Evolutionary conservation across 2,113 vertebrate genomes (phyloP), one percentile per base, ranked within the genome.

Genomic region (Scortum barcoo): DNA sequence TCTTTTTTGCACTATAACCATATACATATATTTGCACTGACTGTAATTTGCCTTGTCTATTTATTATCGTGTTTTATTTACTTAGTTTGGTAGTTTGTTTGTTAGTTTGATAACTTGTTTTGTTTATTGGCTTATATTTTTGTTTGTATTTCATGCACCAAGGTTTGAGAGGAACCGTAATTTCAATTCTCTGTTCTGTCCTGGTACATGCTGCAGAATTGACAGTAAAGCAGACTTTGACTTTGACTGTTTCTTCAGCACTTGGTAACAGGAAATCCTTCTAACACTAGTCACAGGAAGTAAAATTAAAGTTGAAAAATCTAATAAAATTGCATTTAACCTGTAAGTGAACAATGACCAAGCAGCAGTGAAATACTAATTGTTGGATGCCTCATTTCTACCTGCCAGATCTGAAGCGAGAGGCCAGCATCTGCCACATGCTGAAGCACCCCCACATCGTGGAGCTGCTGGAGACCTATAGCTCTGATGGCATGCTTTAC

Each of bases 341-440:
- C 42, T 67, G 33, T 19, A 38, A 11, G 5, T 3, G 38, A 48
- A 17, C 24, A 38, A 13, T 60, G 61, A 58, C 28, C 38, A 73
- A 7, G n/a, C 9, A 38, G 24, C 10, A 50, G 17, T 50, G 48
- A 50, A 71, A 58, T 28, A 2, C 36, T 26, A 66, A 38, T 38
- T 67, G 42, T 63, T 42, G 10, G 10, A 12, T 61, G 30, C 71
- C 14, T 46, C 0, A 51, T 81, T 56, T 73, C 17, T 80, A 17
- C 76, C 56, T 75, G 19, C 94, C 95, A 99, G 98, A 99, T 95
- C 96, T 99, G 93, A 99, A 99, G 95, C 96, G 98, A 65, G 98
- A 99, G 96, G 98, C 98, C 93, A 99, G 98, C 91, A 99, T 99
- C 93, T 99, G 98, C 95, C 98, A 99, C 94, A 99, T 99, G 98